Conservation (phyloP, 2,888 invertebrate species). For the Eristalis tenax region DNA sequence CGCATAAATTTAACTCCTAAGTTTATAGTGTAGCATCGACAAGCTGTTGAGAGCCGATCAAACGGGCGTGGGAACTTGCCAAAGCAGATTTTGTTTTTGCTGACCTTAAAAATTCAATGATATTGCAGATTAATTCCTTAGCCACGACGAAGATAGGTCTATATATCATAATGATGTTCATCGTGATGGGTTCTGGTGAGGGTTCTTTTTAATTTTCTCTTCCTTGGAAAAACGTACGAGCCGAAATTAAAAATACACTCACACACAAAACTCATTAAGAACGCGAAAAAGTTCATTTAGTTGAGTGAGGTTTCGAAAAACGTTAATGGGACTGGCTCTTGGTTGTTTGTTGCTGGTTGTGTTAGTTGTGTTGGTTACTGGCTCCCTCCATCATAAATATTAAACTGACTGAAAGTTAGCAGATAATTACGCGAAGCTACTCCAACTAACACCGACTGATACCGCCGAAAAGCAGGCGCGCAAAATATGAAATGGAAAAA, state of each 20-base stretch:
- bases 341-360: slow-evolving; percentile 40
- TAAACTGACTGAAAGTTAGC: slow-evolving; percentile 72
- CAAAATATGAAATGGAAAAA: slow-evolving; percentile 18
- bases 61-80: slow-evolving; percentile 64
- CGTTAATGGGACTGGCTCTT: slow-evolving; percentile 66
- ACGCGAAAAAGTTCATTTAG: slow-evolving; percentile 72
- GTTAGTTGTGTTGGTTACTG: slow-evolving; percentile 31
- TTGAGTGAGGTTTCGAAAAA: slow-evolving; percentile 72
- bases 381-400: slow-evolving; percentile 71
- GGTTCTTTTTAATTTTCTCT: slow-evolving; percentile 71
- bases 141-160: slow-evolving; percentile 66
- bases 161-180: slow-evolving; percentile 68
- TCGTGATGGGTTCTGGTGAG: slow-evolving; percentile 58
- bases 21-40: slow-evolving; percentile 14
- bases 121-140: slow-evolving; percentile 65
- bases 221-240: slow-evolving; percentile 70
- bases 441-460: slow-evolving; percentile 72
- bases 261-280: slow-evolving; percentile 72
- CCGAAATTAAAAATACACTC: slow-evolving; percentile 71
- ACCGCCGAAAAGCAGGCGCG: slow-evolving; percentile 62
- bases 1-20: slow-evolving; percentile 26
- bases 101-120: slow-evolving; percentile 61
- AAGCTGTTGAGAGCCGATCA: slow-evolving; percentile 19
- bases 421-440: slow-evolving; percentile 72
- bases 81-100: slow-evolving; percentile 52